Evolutionary conservation across 2,797 vertebrate species (phyloP).

Genomic region (Alosa sapidissima): DNA sequence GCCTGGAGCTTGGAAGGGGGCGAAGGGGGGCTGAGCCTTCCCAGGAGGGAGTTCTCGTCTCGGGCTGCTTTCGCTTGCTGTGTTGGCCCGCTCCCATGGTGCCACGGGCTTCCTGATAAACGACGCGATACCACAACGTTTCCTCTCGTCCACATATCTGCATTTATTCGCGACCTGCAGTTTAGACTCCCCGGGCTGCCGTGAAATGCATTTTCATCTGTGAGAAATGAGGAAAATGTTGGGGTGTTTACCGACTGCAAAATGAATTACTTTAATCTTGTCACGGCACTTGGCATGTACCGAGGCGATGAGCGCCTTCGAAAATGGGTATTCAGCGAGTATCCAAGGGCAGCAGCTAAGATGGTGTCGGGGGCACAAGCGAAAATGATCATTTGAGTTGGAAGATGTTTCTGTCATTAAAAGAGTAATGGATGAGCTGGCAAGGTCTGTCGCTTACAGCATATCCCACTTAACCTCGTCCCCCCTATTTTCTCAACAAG

Average conservation of each 20-base stretch:
- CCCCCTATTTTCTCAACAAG: not conserved
- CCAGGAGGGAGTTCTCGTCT: constrained; percentile 22
- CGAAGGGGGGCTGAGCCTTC: not conserved
- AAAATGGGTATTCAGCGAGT: constrained; percentile 36
- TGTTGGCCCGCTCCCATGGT: constrained; percentile 8
- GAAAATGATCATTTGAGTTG: constrained; percentile 43
- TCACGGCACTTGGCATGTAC: constrained; percentile 43
- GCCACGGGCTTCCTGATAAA: constrained; percentile 37
- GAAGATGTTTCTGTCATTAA: constrained; percentile 33
- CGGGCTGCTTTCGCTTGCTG: not conserved
- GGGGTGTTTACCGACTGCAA: constrained; percentile 39
- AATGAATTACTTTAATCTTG: constrained; percentile 51
- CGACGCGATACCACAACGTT: constrained; percentile 47
- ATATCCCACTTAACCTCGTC: not conserved
- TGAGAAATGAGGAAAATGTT: constrained; percentile 36
- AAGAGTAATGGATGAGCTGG: constrained; percentile 14
- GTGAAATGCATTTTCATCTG: constrained; percentile 48
- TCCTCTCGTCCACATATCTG: constrained; percentile 49
- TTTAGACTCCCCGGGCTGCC: constrained; percentile 37
- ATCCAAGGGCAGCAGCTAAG: constrained; percentile 9
- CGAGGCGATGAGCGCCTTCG: not conserved
- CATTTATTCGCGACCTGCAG: constrained; percentile 52
- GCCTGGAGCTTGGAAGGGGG: constrained; percentile 29
- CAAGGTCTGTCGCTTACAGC: constrained; percentile 3
- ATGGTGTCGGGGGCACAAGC: not conserved